Conservation (phyloP, 2,888 invertebrate genomes). For the Cetonia aurata region DNA sequence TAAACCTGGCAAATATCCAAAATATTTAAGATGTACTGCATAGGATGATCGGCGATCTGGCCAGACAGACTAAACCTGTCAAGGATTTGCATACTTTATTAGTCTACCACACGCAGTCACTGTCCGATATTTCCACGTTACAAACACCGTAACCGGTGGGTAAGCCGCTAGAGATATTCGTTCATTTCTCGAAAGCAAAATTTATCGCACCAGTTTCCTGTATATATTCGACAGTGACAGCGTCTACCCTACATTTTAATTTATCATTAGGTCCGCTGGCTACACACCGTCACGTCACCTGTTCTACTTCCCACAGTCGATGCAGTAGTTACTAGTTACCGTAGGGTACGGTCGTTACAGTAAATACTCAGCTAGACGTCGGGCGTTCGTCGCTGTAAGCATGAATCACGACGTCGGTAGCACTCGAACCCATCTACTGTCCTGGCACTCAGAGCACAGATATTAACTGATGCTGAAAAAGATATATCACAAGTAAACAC, state of each 20-base stretch:
- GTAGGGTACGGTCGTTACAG: slow-evolving; percentile 5
- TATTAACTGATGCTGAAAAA: slow-evolving; percentile 6
- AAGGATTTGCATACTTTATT: slow-evolving; percentile 50
- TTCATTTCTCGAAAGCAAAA: slow-evolving; percentile 25
- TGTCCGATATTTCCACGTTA: slow-evolving; percentile 48
- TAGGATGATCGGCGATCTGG: slow-evolving; percentile 44
- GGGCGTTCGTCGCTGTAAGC: slow-evolving; percentile 5
- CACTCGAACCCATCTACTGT: no score
- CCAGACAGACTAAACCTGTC: slow-evolving; percentile 51
- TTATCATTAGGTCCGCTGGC: slow-evolving; percentile 34
- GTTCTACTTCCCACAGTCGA: slow-evolving; percentile 42
- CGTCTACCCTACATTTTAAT: slow-evolving; percentile 37
- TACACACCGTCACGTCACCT: slow-evolving; percentile 35
- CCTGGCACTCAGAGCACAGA: no score
- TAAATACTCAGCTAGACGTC: neutral
- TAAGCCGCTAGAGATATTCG: slow-evolving; percentile 15
- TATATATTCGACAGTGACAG: slow-evolving; percentile 1
- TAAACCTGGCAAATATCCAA: slow-evolving; percentile 41
- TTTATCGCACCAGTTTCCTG: slow-evolving; percentile 37
- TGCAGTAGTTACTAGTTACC: slow-evolving; percentile 11
- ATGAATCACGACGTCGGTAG: slow-evolving; percentile 29
- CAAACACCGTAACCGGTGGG: slow-evolving; percentile 3
- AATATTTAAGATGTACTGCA: slow-evolving; percentile 44
- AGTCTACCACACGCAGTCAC: slow-evolving; percentile 49
- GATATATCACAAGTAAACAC: slow-evolving; percentile 18